phyloP scores from a whole-genome alignment of 2,888 invertebrate genomes.

The Thalpophila matura region DNA sequence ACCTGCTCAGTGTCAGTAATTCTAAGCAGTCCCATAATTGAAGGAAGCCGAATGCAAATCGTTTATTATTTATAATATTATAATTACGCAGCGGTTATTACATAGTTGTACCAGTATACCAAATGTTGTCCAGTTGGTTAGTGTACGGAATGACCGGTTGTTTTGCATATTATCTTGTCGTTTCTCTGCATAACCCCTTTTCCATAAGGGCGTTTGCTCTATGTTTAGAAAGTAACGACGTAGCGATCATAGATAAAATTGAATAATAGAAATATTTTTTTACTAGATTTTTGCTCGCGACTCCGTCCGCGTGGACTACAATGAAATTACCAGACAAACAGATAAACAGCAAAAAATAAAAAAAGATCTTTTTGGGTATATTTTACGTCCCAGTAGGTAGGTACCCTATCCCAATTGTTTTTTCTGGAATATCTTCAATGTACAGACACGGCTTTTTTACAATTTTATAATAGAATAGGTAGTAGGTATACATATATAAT shows the following conservation, averaged over 20 bases:
- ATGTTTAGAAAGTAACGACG: slow-evolving; percentile 55
- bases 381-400: too few relatives aligned
- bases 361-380: too few relatives aligned
- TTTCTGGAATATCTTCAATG: too few relatives aligned
- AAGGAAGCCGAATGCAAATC: slow-evolving; percentile 78
- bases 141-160: slow-evolving; percentile 57
- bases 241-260: slow-evolving; percentile 39
- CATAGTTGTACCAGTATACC: slow-evolving; percentile 56
- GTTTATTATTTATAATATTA: slow-evolving; percentile 84
- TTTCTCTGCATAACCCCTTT: slow-evolving; percentile 57
- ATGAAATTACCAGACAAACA: too few relatives aligned
- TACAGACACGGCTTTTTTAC: too few relatives aligned
- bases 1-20: slow-evolving; percentile 54
- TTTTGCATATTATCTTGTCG: slow-evolving; percentile 67
- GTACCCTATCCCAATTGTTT: too few relatives aligned
- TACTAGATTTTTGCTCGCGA: too few relatives aligned
- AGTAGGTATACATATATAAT: too few relatives aligned
- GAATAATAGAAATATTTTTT: slow-evolving; percentile 3
- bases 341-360: too few relatives aligned
- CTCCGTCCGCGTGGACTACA: too few relatives aligned
- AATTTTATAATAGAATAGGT: too few relatives aligned
- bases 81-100: slow-evolving; percentile 65
- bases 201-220: slow-evolving; percentile 52
- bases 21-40: slow-evolving; percentile 68
- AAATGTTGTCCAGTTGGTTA: slow-evolving; percentile 56